Evolutionary conservation across 2,113 vertebrate species (phyloP).

Genomic region (Dasyurus viverrinus): DNA sequence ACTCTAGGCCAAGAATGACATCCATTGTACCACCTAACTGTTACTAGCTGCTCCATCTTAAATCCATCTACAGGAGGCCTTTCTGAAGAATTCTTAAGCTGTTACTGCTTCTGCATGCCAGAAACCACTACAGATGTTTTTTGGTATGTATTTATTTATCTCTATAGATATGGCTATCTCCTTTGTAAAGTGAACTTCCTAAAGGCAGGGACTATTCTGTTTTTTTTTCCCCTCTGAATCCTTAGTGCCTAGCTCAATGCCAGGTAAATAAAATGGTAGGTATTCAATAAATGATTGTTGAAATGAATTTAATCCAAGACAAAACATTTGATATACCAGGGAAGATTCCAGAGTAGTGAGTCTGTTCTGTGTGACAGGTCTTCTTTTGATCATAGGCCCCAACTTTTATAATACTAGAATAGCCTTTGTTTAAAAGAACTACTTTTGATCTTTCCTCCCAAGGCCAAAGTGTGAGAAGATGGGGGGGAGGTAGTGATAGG

Average conservation of each 20-base stretch:
- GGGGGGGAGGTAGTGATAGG: background rate
- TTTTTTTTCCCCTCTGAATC: background rate
- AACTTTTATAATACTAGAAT: background rate
- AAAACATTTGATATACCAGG: background rate
- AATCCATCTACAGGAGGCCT: background rate
- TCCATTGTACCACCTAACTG: background rate
- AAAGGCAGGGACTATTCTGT: background rate
- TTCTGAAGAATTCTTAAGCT: background rate
- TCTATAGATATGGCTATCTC: background rate
- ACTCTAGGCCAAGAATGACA: background rate
- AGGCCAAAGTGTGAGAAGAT: background rate
- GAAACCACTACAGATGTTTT: background rate
- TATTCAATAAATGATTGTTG: background rate
- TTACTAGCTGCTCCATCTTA: background rate
- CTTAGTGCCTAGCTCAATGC: background rate
- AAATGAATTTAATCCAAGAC: conserved; percentile 9
- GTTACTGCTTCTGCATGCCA: background rate
- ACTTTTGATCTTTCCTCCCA: background rate
- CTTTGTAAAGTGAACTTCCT: background rate
- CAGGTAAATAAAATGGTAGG: background rate
- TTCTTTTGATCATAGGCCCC: background rate
- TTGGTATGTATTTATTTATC: background rate
- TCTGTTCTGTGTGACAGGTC: background rate
- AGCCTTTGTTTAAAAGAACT: background rate
- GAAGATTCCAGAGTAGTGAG: background rate